Percentiles rank a stretch among this genome's conserved stretches.
Evolutionary conservation across 2,113 vertebrate species (phyloP).

Genomic region (Turnix velox): DNA sequence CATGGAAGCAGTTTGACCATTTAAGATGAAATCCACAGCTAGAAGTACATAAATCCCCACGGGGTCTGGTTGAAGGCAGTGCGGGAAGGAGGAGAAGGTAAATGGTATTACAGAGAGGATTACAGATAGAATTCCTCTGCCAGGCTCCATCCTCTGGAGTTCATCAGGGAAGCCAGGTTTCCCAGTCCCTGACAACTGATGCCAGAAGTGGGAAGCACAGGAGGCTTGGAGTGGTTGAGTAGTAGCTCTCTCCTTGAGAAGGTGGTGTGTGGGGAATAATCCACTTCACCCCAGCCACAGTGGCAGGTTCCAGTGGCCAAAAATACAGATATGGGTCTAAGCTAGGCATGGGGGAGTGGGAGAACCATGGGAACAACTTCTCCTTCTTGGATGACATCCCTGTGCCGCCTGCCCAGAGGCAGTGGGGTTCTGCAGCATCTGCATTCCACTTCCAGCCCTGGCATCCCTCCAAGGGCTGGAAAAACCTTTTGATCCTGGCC

Average conservation of each 20-base stretch:
- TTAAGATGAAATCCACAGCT: not conserved
- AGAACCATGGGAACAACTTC: not conserved
- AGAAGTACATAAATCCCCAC: not conserved
- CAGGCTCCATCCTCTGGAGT: not conserved
- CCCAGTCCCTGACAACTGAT: not conserved
- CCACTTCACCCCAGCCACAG: no score
- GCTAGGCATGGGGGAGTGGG: fast-evolving
- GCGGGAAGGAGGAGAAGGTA: not conserved
- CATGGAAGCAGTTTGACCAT: not conserved
- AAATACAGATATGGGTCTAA: not conserved
- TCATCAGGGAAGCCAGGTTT: not conserved
- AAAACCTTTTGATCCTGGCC: not conserved
- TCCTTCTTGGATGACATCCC: not conserved
- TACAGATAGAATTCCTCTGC: not conserved
- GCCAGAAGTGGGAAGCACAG: not conserved
- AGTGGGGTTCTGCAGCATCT: not conserved
- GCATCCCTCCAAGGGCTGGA: not conserved
- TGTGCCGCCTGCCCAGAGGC: not conserved
- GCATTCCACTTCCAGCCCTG: not conserved
- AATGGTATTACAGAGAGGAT: not conserved
- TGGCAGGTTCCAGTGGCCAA: not conserved
- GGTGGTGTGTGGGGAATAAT: not conserved
- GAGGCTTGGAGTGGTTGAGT: not conserved
- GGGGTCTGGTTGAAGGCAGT: not conserved
- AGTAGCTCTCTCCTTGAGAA: not conserved